Evolutionary conservation across 2,113 vertebrate species (phyloP), one percentile per base, ranked within the genome.

Genomic region (Myocastor coypus): DNA sequence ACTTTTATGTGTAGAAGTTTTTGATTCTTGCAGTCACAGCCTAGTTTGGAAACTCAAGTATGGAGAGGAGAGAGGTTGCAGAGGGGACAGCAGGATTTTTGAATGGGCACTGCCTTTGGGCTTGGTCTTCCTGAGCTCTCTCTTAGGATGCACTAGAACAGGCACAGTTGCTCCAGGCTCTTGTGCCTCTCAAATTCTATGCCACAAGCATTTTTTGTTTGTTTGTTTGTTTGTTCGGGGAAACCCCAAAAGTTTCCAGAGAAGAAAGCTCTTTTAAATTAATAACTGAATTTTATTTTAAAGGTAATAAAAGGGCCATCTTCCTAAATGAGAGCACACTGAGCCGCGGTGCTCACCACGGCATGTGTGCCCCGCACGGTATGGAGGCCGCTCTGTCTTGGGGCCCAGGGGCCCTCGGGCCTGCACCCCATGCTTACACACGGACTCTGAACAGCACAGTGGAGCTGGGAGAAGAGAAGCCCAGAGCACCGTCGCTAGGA

Each of bases 371-470:
- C 3, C 1, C 0, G 26, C 7, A 37, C 28, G 40, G 55, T 83
- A 24, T 2, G 7, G 52, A 55, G 40, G 66, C 0, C 4, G 40
- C 59, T 66, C 59, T 17, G 52, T 24, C 59, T 37, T 50, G 86
- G 26, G 26, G 73, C 42, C 40, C 1, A 1, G 0, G 59, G 8
- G 24, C 59, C 94, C 66, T 3, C 83, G 61, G 17, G 8, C n/a
- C 77, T 28, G 0, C 30, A 7, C 55, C 46, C 26, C 69, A 32
- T n/a, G 50, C 30, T 52, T 84, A 57, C 46, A n/a, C 24, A 19
- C 22, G n/a, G 52, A 50, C 80, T 87, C 92, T 59, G 37, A 42
- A 96, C 94, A 97, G 97, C 97, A 93, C 93, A 71, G 83, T 10
- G 75, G 88, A 55, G 87, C 34, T 16, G 13, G 94, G 77, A 16